Percentiles rank a stretch among this genome's conserved stretches.
These are phyloP conservation scores for Choreutis nemorana DNA, from an alignment of 2,888 invertebrate genomes.

Conservation along the genomic window DNA sequence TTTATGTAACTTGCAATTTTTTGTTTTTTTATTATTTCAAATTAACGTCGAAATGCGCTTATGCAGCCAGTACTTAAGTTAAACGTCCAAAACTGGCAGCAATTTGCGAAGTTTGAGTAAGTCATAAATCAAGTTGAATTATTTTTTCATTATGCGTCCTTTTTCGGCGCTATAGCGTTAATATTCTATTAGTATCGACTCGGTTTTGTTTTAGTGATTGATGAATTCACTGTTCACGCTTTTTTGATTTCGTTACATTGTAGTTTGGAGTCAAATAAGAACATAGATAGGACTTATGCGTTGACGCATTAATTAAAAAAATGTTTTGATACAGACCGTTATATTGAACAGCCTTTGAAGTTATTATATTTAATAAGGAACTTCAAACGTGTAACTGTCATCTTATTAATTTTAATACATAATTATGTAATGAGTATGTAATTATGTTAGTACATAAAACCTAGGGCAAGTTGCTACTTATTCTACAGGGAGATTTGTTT, in stretches of 20 bases:
- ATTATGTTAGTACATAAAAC: no score
- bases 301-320: no score
- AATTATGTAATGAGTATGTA: no score
- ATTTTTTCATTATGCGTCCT: constrained; percentile 50
- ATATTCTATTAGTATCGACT: constrained; percentile 42
- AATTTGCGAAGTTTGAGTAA: constrained; percentile 58
- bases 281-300: no score
- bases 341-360: no score
- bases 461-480: no score
- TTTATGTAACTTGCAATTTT: constrained; percentile 18
- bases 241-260: not conserved
- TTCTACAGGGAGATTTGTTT: not conserved
- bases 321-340: no score
- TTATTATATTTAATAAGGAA: no score
- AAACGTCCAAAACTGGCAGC: constrained; percentile 58
- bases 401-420: no score
- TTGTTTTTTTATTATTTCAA: constrained; percentile 11
- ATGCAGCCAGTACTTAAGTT: constrained; percentile 55
- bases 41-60: constrained; percentile 36
- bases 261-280: no score
- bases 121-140: constrained; percentile 63
- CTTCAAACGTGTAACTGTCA: no score
- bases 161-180: constrained; percentile 28
- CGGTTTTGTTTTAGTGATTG: constrained; percentile 9
- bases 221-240: constrained; percentile 12